These are phyloP conservation scores for Meta bourneti DNA, from an alignment of 2,888 invertebrate genomes.

Conservation along the genomic window DNA sequence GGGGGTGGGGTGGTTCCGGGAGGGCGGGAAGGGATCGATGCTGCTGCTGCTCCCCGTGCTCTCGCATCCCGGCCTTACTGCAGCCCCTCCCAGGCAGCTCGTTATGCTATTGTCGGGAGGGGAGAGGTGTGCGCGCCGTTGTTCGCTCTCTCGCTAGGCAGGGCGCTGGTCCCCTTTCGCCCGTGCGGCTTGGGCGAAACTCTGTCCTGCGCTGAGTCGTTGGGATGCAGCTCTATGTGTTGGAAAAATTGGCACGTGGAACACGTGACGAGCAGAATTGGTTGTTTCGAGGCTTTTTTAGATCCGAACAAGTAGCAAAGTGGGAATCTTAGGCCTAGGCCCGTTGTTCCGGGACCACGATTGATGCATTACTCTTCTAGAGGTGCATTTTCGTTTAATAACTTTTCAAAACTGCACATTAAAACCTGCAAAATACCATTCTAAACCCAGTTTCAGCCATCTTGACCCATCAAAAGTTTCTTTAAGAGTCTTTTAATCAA, in stretches of 20 bases:
- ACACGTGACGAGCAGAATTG: neutral
- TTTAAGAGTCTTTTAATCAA: too few relatives aligned
- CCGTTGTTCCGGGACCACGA: too few relatives aligned
- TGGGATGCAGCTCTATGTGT: neutral
- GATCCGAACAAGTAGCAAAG: neutral
- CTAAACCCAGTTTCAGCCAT: neutral
- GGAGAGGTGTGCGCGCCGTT: neutral
- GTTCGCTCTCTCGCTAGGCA: neutral
- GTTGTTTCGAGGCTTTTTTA: neutral
- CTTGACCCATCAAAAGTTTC: neutral
- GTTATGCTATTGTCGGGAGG: slow-evolving; percentile 69
- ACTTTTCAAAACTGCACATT: too few relatives aligned
- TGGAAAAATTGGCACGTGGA: neutral
- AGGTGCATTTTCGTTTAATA: too few relatives aligned
- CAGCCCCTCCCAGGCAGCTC: slow-evolving; percentile 41
- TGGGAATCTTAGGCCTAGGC: too few relatives aligned
- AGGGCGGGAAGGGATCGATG: slow-evolving; percentile 21
- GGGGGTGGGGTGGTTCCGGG: neutral
- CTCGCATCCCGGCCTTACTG: neutral
- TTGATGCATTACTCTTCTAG: too few relatives aligned
- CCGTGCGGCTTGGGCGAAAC: too few relatives aligned
- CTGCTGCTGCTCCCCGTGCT: slow-evolving; percentile 8
- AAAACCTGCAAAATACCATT: neutral
- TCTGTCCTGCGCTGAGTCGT: neutral
- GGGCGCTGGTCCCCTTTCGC: neutral